A percentile compares a stretch with the other conserved stretches of the same genome.
phyloP scores from a whole-genome alignment of 2,113 vertebrate species.

The Nesoenas mayeri region DNA sequence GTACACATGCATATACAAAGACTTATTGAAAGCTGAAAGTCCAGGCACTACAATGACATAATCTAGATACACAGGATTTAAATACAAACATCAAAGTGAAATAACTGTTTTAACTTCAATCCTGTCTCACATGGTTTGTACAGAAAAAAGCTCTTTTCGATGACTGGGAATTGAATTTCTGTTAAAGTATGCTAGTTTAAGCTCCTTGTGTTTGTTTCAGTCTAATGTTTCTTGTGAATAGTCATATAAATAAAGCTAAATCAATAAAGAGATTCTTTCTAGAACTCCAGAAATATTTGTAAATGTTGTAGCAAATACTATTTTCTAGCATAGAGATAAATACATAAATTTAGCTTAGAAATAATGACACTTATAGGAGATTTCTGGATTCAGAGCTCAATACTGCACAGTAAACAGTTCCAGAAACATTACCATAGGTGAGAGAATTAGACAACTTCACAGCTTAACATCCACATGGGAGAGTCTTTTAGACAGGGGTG shows the following conservation, averaged over 20 bases:
- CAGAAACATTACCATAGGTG: background rate
- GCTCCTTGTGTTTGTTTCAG: background rate
- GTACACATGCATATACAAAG: background rate
- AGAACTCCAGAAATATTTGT: background rate
- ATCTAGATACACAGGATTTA: background rate
- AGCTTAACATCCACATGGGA: background rate
- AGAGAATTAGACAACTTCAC: background rate
- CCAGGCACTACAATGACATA: background rate
- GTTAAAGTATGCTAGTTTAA: background rate
- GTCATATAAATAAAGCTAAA: slow-evolving; percentile 1
- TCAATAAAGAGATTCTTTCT: background rate
- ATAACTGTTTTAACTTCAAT: background rate
- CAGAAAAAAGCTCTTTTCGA: background rate
- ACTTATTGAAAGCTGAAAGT: background rate
- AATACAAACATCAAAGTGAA: background rate
- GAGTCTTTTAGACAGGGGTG: background rate
- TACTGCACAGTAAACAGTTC: background rate
- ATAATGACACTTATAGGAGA: background rate
- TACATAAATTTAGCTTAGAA: background rate
- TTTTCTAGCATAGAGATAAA: background rate
- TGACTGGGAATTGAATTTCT: background rate
- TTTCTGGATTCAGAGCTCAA: background rate
- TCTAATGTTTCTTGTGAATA: background rate
- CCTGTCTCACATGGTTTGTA: background rate
- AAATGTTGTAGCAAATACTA: background rate